Conservation (phyloP, 2,888 invertebrate species). For the Lottia gigantea region DNA sequence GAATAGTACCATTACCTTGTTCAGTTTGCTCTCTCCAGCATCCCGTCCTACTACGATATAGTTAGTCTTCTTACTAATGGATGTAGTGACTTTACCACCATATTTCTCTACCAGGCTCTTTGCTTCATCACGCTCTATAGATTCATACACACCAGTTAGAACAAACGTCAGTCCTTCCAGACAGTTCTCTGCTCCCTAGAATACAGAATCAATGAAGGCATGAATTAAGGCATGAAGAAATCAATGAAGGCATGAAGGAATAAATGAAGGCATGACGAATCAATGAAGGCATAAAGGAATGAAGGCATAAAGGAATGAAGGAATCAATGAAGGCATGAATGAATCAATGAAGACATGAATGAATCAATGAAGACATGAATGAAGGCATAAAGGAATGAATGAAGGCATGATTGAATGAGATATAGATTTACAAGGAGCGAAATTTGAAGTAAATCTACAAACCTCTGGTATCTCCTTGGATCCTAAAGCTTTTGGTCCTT, state of each 20-base stretch:
- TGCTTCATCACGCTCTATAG: constrained; percentile 85
- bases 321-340: too few relatives aligned
- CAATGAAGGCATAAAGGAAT: too few relatives aligned
- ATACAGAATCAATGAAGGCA: neutral
- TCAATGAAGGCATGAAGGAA: too few relatives aligned
- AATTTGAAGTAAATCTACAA: too few relatives aligned
- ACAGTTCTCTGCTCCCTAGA: constrained; percentile 68
- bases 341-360: too few relatives aligned
- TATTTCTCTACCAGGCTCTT: constrained; percentile 79
- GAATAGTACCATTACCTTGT: constrained; percentile 72
- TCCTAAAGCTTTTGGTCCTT: constrained; percentile 85
- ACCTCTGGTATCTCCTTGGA: constrained; percentile 86
- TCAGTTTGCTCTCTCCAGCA: constrained; percentile 85
- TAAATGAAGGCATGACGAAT: too few relatives aligned
- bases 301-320: too few relatives aligned
- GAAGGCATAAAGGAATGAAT: too few relatives aligned
- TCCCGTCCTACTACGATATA: constrained; percentile 88
- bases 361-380: too few relatives aligned
- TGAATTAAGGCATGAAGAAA: too few relatives aligned
- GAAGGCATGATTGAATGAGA: too few relatives aligned
- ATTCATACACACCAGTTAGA: constrained; percentile 88
- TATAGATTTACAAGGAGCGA: too few relatives aligned
- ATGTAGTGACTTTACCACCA: constrained; percentile 82
- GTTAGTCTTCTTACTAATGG: constrained; percentile 82
- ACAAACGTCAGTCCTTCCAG: constrained; percentile 69